These are phyloP conservation scores for Valencia hispanica DNA, from an alignment of 2,797 vertebrate genomes.

Conservation along the genomic window DNA sequence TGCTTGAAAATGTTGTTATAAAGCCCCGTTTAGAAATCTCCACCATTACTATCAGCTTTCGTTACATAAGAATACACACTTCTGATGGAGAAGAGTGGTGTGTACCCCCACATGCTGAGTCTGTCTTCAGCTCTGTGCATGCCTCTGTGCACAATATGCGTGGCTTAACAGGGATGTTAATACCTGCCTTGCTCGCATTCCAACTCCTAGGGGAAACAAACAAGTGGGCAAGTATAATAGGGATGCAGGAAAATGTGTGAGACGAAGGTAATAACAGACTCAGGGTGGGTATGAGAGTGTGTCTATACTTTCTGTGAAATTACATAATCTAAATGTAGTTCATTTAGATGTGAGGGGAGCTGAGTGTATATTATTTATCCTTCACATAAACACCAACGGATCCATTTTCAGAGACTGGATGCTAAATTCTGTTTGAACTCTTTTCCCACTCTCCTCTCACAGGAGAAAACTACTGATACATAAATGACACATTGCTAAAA, in stretches of 20 bases:
- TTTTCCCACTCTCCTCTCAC: slow-evolving; percentile 25
- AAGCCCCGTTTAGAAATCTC: slow-evolving; percentile 53
- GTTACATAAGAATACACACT: slow-evolving; percentile 50
- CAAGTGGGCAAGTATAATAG: slow-evolving; percentile 54
- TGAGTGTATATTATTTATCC: slow-evolving; percentile 22
- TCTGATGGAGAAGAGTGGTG: slow-evolving; percentile 27
- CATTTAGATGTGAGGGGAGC: slow-evolving; percentile 23
- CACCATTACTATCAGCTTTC: slow-evolving; percentile 49
- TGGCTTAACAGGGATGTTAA: slow-evolving; percentile 38
- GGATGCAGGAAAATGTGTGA: slow-evolving; percentile 52
- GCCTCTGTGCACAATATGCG: slow-evolving; percentile 8
- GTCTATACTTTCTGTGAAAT: slow-evolving; percentile 11
- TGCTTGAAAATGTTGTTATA: slow-evolving; percentile 48
- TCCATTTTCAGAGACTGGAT: slow-evolving; percentile 24
- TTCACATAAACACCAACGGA: slow-evolving; percentile 10
- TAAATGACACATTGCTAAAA: slow-evolving; percentile 40
- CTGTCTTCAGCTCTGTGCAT: slow-evolving; percentile 19
- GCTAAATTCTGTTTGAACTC: slow-evolving; percentile 34
- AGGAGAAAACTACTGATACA: slow-evolving; percentile 24
- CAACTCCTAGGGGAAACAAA: slow-evolving; percentile 59
- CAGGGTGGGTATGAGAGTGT: slow-evolving; percentile 36
- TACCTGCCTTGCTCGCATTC: slow-evolving; percentile 29
- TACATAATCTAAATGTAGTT: slow-evolving; percentile 38
- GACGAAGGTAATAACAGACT: slow-evolving; percentile 56
- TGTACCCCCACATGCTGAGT: slow-evolving; percentile 37